Conservation (phyloP, 2,113 vertebrate genomes). For the Cariama cristata region DNA sequence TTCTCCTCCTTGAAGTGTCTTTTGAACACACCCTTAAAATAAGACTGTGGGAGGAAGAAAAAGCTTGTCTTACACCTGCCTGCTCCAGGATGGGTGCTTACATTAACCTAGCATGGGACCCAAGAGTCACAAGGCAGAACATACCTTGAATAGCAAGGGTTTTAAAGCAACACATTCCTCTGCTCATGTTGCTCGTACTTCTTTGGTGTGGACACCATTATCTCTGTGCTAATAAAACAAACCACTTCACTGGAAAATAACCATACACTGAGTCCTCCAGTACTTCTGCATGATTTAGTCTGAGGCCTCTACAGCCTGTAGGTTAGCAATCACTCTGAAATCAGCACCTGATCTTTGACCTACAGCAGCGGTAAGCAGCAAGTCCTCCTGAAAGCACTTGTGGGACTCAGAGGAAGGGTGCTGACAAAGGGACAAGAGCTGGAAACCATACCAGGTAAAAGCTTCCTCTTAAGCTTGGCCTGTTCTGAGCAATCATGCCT, state of each 20-base stretch:
- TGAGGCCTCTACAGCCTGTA: not conserved
- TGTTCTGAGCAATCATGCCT: not conserved
- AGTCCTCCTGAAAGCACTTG: not conserved
- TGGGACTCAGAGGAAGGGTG: not conserved
- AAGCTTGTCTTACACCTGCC: not conserved
- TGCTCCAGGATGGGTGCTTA: not conserved
- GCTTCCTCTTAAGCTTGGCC: not conserved
- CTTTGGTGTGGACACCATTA: not conserved
- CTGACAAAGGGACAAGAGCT: not conserved
- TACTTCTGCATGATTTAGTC: not conserved
- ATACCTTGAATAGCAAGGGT: not conserved
- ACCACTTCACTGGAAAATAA: not conserved
- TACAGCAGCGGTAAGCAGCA: not conserved
- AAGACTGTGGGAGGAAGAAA: not conserved
- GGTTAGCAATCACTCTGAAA: rapidly evolving
- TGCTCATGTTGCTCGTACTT: not conserved
- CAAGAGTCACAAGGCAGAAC: not conserved
- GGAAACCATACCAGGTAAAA: not conserved
- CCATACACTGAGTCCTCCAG: not conserved
- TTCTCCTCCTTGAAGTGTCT: not conserved
- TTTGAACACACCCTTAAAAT: conserved; percentile 6
- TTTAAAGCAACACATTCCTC: not conserved
- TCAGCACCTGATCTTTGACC: not conserved
- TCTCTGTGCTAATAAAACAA: not conserved
- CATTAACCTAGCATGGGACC: rapidly evolving